A percentile compares a stretch with the other conserved stretches of the same genome.
Evolutionary conservation across 2,113 vertebrate genomes (phyloP).

Genomic region (Istiophorus platypterus): DNA sequence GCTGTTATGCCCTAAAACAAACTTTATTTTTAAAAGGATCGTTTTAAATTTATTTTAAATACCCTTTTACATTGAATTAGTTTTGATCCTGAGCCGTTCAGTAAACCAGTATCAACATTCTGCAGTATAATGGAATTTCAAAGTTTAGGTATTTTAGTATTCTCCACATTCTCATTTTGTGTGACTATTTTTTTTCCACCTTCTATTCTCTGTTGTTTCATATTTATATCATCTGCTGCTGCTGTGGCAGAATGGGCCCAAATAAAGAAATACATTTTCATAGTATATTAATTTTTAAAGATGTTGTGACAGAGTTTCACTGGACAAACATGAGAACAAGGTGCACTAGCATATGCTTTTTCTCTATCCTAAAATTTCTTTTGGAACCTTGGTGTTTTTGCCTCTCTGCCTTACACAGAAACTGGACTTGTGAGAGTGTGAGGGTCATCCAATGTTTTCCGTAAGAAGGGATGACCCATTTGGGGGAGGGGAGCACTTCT

Average conservation of each 20-base stretch:
- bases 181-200: too few species aligned
- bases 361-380: neutral
- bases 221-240: neutral
- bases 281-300: neutral
- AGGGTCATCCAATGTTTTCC: constrained; percentile 45
- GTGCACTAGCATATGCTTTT: neutral
- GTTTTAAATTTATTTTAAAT: too few species aligned
- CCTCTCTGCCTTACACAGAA: neutral
- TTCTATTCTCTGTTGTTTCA: neutral
- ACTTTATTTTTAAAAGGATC: neutral
- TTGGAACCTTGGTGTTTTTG: neutral
- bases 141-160: neutral
- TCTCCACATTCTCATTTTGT: neutral
- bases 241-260: neutral
- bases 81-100: too few species aligned
- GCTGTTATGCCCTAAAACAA: neutral
- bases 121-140: neutral
- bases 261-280: neutral
- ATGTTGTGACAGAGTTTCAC: neutral
- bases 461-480: constrained; percentile 28
- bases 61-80: too few species aligned
- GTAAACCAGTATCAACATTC: too few species aligned
- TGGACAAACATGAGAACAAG: neutral
- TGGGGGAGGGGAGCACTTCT: constrained; percentile 25
- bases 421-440: neutral